A percentile compares a stretch with the other conserved stretches of the same genome.
Evolutionary conservation across 1,140 invertebrate species (phyloP).

Genomic region (Anastatus disparis): DNA sequence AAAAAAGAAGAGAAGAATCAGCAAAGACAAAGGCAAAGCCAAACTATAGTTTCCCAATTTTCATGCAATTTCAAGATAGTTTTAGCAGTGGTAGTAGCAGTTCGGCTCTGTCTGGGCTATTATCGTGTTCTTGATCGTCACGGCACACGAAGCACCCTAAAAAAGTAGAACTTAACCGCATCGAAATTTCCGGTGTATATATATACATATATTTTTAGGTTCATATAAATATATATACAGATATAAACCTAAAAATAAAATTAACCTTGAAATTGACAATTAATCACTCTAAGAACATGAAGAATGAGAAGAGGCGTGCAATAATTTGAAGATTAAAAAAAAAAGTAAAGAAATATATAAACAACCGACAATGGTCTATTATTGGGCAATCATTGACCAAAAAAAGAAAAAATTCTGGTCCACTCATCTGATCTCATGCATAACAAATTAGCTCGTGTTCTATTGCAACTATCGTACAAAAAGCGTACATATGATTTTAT

Average conservation of each 20-base stretch:
- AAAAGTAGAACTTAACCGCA: not conserved
- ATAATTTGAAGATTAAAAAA: no score
- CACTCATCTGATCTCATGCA: not conserved
- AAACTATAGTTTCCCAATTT: constrained; percentile 25
- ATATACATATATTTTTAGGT: no score
- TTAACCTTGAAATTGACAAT: constrained; percentile 41
- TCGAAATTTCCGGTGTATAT: constrained; percentile 20
- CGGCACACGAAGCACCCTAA: constrained; percentile 21
- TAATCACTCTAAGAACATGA: constrained; percentile 25
- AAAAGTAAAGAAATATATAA: no score
- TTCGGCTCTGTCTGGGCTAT: not conserved
- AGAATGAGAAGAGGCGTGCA: not conserved
- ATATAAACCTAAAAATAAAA: no score
- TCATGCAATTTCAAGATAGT: constrained; percentile 11
- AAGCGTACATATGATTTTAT: not conserved
- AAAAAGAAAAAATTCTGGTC: no score
- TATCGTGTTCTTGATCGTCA: constrained; percentile 48
- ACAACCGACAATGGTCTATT: not conserved
- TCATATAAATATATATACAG: no score
- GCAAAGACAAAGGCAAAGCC: not conserved
- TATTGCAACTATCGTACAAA: not conserved
- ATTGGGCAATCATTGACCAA: constrained; percentile 6
- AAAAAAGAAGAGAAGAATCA: not conserved
- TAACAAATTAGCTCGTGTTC: not conserved
- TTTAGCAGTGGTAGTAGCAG: no score